Conservation (phyloP, 2,888 invertebrate genomes). For the Lithosia quadra region DNA sequence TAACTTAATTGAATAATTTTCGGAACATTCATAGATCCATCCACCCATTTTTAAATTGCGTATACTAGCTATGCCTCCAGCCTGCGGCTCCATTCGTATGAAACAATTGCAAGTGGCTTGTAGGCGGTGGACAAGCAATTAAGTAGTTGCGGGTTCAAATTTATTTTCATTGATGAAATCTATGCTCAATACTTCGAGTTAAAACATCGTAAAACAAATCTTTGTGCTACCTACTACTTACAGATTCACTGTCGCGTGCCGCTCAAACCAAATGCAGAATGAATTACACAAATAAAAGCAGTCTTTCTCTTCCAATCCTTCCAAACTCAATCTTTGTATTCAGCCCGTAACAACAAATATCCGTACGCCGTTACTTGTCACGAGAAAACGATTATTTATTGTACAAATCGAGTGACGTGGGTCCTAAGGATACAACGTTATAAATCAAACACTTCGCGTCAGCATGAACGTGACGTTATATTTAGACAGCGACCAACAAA, state of each 20-base stretch:
- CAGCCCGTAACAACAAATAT: conserved; percentile 66
- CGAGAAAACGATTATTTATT: conserved; percentile 71
- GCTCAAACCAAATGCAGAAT: background rate
- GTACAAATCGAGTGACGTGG: conserved; percentile 75
- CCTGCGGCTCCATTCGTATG: too few relatives aligned
- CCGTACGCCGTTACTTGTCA: conserved; percentile 62
- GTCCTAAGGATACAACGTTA: conserved; percentile 66
- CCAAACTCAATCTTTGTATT: conserved; percentile 56
- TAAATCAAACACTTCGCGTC: conserved; percentile 67
- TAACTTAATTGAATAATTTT: background rate
- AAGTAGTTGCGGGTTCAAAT: too few relatives aligned
- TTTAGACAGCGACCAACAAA: conserved; percentile 40
- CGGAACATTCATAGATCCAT: background rate
- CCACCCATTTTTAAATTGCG: too few relatives aligned
- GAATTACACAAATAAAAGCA: background rate
- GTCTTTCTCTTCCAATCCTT: conserved; percentile 15
- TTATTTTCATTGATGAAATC: too few relatives aligned
- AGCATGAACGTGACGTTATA: conserved; percentile 51
- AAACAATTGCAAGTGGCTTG: too few relatives aligned
- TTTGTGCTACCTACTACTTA: background rate
- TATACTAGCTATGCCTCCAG: too few relatives aligned
- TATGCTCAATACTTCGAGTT: too few relatives aligned
- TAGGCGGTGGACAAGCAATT: too few relatives aligned
- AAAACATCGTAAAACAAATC: background rate
- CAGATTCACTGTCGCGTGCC: background rate